phyloP scores from a whole-genome alignment of 1,140 invertebrate genomes.

The Phymorhynchus buccinoides region DNA sequence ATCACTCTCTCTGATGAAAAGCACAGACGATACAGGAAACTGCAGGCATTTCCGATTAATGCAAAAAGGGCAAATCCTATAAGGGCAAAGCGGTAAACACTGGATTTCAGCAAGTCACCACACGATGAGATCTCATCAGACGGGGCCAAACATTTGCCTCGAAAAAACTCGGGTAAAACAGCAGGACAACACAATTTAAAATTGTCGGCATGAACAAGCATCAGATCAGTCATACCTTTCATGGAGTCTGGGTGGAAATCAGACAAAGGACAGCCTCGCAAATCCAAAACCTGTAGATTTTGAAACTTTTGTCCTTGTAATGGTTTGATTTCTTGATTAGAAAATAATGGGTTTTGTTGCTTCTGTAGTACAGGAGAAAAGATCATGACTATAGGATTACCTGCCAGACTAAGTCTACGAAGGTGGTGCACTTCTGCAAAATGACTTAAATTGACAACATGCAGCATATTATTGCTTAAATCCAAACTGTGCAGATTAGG shows the following conservation, averaged over 20 bases:
- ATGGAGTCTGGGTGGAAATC: neutral
- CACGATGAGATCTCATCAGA: neutral
- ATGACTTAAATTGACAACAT: too few relatives aligned
- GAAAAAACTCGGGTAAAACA: neutral
- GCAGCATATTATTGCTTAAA: too few relatives aligned
- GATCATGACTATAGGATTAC: too few relatives aligned
- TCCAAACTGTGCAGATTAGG: too few relatives aligned
- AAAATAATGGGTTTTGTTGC: neutral
- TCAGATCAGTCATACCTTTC: neutral
- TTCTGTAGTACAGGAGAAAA: too few relatives aligned
- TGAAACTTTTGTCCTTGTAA: neutral
- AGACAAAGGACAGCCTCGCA: neutral
- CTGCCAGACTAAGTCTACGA: too few relatives aligned
- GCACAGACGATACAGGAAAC: neutral
- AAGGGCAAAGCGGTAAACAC: neutral
- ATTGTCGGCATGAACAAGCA: neutral
- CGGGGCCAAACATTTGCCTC: neutral
- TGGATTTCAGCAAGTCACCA: neutral
- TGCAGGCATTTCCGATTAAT: neutral
- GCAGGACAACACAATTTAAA: neutral
- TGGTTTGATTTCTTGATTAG: neutral
- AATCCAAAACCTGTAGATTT: neutral
- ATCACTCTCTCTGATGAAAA: neutral
- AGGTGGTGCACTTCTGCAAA: too few relatives aligned
- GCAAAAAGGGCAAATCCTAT: neutral